These are phyloP conservation scores for Anastrepha obliqua DNA, from an alignment of 1,140 invertebrate genomes.

Conservation along the genomic window DNA sequence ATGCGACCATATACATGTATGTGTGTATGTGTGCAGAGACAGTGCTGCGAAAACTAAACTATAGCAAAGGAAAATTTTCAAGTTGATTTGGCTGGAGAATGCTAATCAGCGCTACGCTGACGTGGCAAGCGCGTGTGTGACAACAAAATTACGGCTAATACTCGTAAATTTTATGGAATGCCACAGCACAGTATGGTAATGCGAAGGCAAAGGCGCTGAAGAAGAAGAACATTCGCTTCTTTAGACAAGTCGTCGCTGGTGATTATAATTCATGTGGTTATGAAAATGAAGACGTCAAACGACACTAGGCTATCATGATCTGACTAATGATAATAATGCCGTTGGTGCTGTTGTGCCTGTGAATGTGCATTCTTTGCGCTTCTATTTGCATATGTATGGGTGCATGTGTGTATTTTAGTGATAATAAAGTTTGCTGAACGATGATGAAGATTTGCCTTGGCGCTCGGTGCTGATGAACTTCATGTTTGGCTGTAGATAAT, in stretches of 20 bases:
- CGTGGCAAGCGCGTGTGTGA: constrained; percentile 28
- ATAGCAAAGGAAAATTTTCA: background rate
- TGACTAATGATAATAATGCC: constrained; percentile 31
- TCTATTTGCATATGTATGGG: background rate
- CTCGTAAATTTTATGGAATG: constrained; percentile 21
- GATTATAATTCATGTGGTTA: constrained; percentile 49
- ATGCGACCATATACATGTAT: background rate
- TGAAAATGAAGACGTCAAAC: constrained; percentile 50
- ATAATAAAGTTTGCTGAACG: too few relatives aligned
- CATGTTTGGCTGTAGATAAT: background rate
- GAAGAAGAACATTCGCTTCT: background rate
- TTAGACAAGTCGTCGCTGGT: constrained; percentile 46
- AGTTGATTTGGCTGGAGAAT: background rate
- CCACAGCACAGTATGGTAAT: background rate
- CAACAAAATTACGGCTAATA: constrained; percentile 47
- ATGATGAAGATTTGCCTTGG: too few relatives aligned
- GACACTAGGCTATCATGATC: constrained; percentile 27
- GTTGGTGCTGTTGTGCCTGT: constrained; percentile 11
- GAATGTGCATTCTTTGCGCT: background rate
- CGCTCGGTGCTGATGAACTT: background rate
- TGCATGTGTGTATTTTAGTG: background rate
- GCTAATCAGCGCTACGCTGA: background rate
- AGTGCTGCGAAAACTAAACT: background rate
- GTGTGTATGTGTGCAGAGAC: background rate
- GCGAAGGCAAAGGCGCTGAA: too few relatives aligned